These are phyloP conservation scores for Julus scanicus DNA, from an alignment of 2,888 invertebrate genomes.

Conservation along the genomic window DNA sequence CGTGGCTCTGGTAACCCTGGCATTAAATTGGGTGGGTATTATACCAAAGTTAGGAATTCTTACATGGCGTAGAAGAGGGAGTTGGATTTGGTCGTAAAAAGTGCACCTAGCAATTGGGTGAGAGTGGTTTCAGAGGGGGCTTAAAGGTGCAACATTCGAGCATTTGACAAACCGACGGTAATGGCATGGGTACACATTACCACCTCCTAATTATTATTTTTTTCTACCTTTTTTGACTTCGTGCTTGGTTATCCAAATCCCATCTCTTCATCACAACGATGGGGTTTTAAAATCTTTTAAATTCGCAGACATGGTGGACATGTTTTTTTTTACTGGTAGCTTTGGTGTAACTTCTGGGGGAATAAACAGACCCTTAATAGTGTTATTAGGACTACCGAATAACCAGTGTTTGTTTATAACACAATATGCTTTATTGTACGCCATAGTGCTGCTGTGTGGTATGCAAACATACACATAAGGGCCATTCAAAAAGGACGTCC, in stretches of 20 bases:
- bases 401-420: neutral
- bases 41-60: neutral
- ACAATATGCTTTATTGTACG: neutral
- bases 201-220: constrained; percentile 26
- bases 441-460: too few relatives aligned
- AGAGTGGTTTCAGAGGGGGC: neutral
- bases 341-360: neutral
- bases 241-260: neutral
- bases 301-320: neutral
- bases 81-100: constrained; percentile 27
- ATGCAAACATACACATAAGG: too few relatives aligned
- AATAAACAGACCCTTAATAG: neutral
- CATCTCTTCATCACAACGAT: neutral
- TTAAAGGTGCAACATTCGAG: constrained; percentile 37
- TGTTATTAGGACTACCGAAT: constrained; percentile 25
- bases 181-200: constrained; percentile 44
- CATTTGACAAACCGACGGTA: constrained; percentile 44
- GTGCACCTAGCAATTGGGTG: constrained; percentile 43
- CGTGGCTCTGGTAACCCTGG: neutral
- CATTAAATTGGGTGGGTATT: neutral
- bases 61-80: neutral
- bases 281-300: neutral
- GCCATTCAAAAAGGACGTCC: too few relatives aligned
- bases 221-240: neutral
- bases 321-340: neutral